Conservation (phyloP, 1,140 invertebrate species). For the Rhynchophorus ferrugineus region DNA sequence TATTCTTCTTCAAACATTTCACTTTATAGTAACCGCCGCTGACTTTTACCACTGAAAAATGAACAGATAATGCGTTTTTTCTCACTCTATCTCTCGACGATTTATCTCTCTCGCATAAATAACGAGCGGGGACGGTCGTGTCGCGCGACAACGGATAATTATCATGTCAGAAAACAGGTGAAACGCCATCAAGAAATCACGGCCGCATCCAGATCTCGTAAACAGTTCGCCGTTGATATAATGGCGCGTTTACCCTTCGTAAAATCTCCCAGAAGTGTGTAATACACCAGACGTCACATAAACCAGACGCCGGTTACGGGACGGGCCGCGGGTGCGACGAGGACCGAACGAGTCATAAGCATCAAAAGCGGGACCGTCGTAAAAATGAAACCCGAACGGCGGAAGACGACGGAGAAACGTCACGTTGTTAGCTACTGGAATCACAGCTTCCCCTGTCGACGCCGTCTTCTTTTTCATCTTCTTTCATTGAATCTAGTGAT, state of each 20-base stretch:
- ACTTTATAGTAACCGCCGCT: no score
- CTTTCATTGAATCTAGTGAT: no score
- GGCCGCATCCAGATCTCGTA: constrained; percentile 28
- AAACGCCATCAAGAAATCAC: constrained; percentile 28
- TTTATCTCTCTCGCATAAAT: no score
- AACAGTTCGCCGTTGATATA: constrained; percentile 34
- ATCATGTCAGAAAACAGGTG: constrained; percentile 24
- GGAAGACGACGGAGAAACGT: constrained; percentile 31
- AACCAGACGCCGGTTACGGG: constrained; percentile 29
- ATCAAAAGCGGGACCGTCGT: constrained; percentile 36
- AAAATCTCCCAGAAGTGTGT: constrained; percentile 40
- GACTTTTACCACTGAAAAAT: no score
- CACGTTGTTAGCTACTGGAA: constrained; percentile 21
- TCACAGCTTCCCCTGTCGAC: no score
- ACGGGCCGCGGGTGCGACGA: constrained; percentile 20
- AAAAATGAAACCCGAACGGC: constrained; percentile 33
- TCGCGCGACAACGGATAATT: no score
- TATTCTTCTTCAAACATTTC: no score
- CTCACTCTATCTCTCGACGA: no score
- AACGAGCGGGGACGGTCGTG: no score
- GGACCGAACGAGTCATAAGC: constrained; percentile 33
- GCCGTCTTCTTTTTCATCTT: no score
- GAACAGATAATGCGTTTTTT: no score
- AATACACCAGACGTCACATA: constrained; percentile 39
- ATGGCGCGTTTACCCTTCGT: constrained; percentile 37